Evolutionary conservation across 64 coral and sea anemone species (phyloP), one percentile per base, ranked within the genome.

Genomic region (Orbicella faveolata): DNA sequence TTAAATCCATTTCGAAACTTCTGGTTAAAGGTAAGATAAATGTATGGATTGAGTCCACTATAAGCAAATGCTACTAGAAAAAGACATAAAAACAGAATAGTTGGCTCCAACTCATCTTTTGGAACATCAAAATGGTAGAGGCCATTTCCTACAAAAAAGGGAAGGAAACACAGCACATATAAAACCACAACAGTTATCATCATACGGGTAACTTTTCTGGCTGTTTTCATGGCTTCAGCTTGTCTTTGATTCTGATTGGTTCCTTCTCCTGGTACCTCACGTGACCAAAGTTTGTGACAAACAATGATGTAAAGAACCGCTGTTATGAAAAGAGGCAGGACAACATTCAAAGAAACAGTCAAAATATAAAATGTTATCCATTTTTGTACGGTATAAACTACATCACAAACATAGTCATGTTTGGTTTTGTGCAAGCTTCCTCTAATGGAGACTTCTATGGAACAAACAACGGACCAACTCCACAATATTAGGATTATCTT

Each of bases 151-250:
- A 26, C 23, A 26, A 25, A 9, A 21, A 10, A 70, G 21, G 25
- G 67, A 70, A 30, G 0, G 23, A 26, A 70, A 10, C n/a, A 8
- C 67, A 70, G 67, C 23, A 70, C 6, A 70, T 70, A 70, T 70
- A 70, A 61, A 33, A 79, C 52, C 3, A 79, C 51, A 6, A 79
- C 12, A 57, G 51, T n/a, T 16, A 79, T 79, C 77, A 79, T 79
- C 77, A 79, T 79, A 6, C 9, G 77, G 51, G 77, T 79, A 25
- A 79, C 77, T 34, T 79, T 79, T 79, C n/a, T 79, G 23, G 52
- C 77, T 33, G 52, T 61, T 34, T 54, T 57, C 15, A 79, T 79
- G 23, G 52, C 48, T 15, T 79, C 9, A 18, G 19, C n/a, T 30
- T 79, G 77, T 15, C 77, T 52, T 48, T 79, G 48, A 16, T 79